Evolutionary conservation across 2,113 vertebrate genomes (phyloP).

Genomic region (Tetrax tetrax): DNA sequence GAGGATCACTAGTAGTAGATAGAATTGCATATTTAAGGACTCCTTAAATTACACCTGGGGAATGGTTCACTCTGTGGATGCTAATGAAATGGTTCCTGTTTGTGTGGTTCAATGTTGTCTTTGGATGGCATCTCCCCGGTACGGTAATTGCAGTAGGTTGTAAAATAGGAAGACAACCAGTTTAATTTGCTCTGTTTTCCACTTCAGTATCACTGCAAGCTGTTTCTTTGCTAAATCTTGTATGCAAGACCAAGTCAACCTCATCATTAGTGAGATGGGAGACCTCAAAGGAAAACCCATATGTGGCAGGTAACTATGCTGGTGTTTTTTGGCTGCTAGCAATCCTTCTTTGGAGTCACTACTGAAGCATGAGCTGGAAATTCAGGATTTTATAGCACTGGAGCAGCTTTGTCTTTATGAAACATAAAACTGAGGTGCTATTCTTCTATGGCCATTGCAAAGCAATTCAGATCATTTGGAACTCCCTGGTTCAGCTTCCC

Average conservation of each 20-base stretch:
- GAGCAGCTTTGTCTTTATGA: background rate
- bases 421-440: background rate
- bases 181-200: conserved; percentile 33
- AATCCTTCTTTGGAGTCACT: background rate
- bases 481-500: background rate
- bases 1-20: background rate
- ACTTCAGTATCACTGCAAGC: background rate
- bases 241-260: background rate
- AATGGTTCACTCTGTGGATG: background rate
- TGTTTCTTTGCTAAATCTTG: background rate
- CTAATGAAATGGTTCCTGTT: conserved; percentile 17
- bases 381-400: background rate
- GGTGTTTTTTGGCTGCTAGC: background rate
- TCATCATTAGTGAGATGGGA: background rate
- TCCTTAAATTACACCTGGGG: background rate
- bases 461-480: background rate
- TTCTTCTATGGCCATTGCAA: background rate
- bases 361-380: background rate
- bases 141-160: background rate
- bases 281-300: background rate
- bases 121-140: background rate
- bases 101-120: background rate
- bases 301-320: background rate
- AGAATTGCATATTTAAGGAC: conserved; percentile 14
- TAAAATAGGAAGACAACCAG: background rate